Percentiles rank a stretch among this genome's conserved stretches.
phyloP scores from a whole-genome alignment of 2,113 vertebrate species.

The Phalacrocorax brasilianus region DNA sequence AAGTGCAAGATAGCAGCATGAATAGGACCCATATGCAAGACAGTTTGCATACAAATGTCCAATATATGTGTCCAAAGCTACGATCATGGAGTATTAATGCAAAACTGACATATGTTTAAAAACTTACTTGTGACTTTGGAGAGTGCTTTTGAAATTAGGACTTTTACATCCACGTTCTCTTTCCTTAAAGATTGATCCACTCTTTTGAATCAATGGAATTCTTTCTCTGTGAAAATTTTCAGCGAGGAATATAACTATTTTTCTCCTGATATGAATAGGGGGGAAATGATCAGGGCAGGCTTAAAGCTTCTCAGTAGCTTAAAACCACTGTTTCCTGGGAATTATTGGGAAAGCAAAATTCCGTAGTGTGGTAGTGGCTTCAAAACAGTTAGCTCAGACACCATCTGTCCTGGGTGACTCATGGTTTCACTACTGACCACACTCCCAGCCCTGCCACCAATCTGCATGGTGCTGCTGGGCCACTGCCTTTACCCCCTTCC shows the following conservation, averaged over 20 bases:
- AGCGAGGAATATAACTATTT: background rate
- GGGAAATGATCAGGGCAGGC: background rate
- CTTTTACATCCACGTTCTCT: background rate
- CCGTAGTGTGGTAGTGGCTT: background rate
- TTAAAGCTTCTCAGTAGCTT: background rate
- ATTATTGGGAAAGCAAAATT: background rate
- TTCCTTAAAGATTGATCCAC: background rate
- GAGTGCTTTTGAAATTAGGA: background rate
- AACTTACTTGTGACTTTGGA: background rate
- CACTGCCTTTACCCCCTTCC: background rate
- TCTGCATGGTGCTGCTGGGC: background rate
- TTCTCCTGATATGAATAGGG: background rate
- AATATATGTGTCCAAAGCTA: background rate
- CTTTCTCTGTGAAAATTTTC: background rate
- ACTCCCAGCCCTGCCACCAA: background rate
- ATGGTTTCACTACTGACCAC: background rate
- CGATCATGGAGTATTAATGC: background rate
- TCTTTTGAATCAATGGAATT: background rate
- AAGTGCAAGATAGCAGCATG: background rate
- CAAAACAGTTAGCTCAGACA: background rate
- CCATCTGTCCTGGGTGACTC: background rate
- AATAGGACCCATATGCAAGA: background rate
- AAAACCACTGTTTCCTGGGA: background rate
- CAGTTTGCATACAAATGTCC: background rate
- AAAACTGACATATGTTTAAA: slow-evolving; percentile 8